Evolutionary conservation across 2,888 invertebrate species (phyloP).

Genomic region (Gibbula magus): DNA sequence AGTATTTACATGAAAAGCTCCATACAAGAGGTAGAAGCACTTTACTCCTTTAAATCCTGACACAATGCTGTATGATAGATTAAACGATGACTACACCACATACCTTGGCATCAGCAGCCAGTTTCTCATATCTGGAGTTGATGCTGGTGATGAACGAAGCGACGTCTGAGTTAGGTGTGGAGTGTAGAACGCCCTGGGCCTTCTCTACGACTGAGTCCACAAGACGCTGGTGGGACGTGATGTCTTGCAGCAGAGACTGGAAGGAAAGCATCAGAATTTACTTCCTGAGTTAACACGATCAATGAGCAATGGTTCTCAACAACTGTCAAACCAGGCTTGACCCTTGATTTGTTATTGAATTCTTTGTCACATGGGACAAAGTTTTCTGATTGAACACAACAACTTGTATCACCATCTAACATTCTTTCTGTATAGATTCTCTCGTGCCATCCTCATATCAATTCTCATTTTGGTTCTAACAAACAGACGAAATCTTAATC

Average conservation of each 20-base stretch:
- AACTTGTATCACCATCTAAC: too few relatives aligned
- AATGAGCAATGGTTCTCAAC: neutral
- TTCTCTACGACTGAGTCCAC: conserved; percentile 93
- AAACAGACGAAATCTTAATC: too few relatives aligned
- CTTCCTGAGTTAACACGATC: neutral
- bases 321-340: neutral
- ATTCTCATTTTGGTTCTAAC: too few relatives aligned
- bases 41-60: too few relatives aligned
- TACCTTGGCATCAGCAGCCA: conserved; percentile 65
- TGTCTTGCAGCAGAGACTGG: conserved; percentile 88
- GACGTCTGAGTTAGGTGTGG: conserved; percentile 77
- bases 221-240: conserved; percentile 89
- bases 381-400: neutral
- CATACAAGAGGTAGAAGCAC: too few relatives aligned
- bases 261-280: conserved; percentile 32
- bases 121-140: conserved; percentile 64
- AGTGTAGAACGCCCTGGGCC: conserved; percentile 83
- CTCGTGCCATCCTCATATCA: too few relatives aligned
- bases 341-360: too few relatives aligned
- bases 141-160: conserved; percentile 63
- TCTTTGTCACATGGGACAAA: too few relatives aligned
- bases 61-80: too few relatives aligned
- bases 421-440: too few relatives aligned
- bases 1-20: too few relatives aligned
- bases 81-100: neutral